These are phyloP conservation scores for Ophonus ardosiacus DNA, from an alignment of 2,888 invertebrate genomes.

Conservation along the genomic window DNA sequence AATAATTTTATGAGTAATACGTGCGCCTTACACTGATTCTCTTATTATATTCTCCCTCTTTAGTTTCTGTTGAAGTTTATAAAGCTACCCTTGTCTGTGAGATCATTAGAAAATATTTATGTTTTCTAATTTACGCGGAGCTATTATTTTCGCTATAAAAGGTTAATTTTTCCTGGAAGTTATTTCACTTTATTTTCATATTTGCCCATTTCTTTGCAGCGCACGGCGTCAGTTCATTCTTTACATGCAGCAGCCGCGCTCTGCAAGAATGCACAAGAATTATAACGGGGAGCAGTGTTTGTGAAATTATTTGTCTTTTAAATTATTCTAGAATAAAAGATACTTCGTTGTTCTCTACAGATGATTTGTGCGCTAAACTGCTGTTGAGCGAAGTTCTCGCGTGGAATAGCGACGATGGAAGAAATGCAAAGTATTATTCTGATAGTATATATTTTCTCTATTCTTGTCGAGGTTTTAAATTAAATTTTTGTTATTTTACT, in stretches of 20 bases:
- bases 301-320: constrained; percentile 51
- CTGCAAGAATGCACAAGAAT: constrained; percentile 5
- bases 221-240: constrained; percentile 39
- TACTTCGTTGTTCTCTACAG: constrained; percentile 34
- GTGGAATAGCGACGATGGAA: background rate
- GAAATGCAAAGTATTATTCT: constrained; percentile 11
- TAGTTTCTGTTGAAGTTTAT: background rate
- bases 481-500: constrained; percentile 9
- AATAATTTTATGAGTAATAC: background rate
- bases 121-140: constrained; percentile 33
- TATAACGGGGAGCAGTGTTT: constrained; percentile 32
- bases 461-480: constrained; percentile 3
- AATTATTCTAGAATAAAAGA: constrained; percentile 46
- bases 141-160: constrained; percentile 36
- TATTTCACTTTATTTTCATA: constrained; percentile 50
- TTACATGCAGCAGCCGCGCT: constrained; percentile 13
- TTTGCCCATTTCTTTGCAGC: constrained; percentile 46
- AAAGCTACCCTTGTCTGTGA: background rate
- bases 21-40: background rate
- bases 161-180: constrained; percentile 42
- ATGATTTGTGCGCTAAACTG: constrained; percentile 25
- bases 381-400: constrained; percentile 3
- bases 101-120: constrained; percentile 20
- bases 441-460: background rate
- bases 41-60: background rate